Percentiles rank a stretch among this genome's conserved stretches.
phyloP scores from a whole-genome alignment of 1,140 invertebrate species.

The Leptonema lineaticorne region DNA sequence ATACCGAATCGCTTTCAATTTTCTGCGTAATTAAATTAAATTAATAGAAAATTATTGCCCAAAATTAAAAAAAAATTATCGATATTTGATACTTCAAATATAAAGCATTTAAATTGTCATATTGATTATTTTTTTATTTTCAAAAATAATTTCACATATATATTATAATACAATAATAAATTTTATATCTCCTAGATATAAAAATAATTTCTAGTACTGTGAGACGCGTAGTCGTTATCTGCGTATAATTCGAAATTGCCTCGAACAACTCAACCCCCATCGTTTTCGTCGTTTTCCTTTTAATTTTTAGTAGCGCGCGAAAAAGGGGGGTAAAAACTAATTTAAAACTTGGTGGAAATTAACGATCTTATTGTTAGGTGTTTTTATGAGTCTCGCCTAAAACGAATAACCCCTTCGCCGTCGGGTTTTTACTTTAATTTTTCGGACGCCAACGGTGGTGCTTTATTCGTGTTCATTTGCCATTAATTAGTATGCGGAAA shows the following conservation, averaged over 20 bases:
- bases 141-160: not conserved
- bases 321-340: conserved; percentile 43
- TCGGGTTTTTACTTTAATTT: not conserved
- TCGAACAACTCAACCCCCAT: too few relatives aligned
- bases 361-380: conserved; percentile 43
- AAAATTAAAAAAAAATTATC: too few relatives aligned
- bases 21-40: too few relatives aligned
- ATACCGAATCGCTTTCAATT: too few relatives aligned
- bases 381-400: conserved; percentile 40
- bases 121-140: not conserved
- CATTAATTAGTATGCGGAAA: too few relatives aligned
- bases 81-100: too few relatives aligned
- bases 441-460: not conserved
- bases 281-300: too few relatives aligned
- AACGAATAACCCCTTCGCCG: conserved; percentile 1
- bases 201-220: not conserved
- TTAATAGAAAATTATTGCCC: too few relatives aligned
- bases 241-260: conserved; percentile 41
- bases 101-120: too few relatives aligned
- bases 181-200: not conserved
- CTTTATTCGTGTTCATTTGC: not conserved
- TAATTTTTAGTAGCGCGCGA: conserved; percentile 41
- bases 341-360: conserved; percentile 43
- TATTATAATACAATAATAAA: too few relatives aligned
- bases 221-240: conserved; percentile 37